Evolutionary conservation across 2,797 vertebrate species (phyloP).

Genomic region (Lepus oiostolus): DNA sequence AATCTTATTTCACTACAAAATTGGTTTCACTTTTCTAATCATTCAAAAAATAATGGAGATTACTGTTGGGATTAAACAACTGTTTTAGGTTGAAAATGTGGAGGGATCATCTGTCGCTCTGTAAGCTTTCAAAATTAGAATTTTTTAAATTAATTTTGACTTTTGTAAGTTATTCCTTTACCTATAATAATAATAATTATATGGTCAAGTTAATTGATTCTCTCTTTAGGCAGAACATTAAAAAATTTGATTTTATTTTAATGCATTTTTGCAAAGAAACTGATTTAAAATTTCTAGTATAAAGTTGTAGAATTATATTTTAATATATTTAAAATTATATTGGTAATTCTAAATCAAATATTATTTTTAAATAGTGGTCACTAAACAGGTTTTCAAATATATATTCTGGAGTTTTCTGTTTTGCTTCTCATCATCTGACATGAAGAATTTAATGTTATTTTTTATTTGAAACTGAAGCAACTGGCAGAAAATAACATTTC

Average conservation of each 20-base stretch:
- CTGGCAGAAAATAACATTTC: not conserved
- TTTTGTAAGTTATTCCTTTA: not conserved
- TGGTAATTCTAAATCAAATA: not conserved
- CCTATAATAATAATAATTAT: not conserved
- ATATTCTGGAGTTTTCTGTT: not conserved
- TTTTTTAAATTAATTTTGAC: not conserved
- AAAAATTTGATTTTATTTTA: not conserved
- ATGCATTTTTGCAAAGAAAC: constrained; percentile 29
- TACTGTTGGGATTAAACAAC: not conserved
- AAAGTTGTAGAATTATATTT: not conserved
- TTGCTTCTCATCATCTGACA: not conserved
- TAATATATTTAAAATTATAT: not conserved
- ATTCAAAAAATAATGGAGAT: not conserved
- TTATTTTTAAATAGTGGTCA: not conserved
- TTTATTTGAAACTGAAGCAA: constrained; percentile 37
- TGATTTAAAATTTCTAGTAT: not conserved
- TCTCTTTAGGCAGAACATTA: not conserved
- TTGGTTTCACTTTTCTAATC: not conserved
- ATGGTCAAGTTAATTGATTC: not conserved
- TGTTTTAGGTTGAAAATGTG: not conserved
- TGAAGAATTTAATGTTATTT: not conserved
- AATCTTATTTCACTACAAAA: not conserved
- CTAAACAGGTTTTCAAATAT: not conserved
- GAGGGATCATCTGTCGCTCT: not conserved
- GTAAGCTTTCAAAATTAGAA: not conserved